Base-by-base conservation (phyloP, 2,888 invertebrate genomes). In the Agrenia bidenticulata region DNA sequence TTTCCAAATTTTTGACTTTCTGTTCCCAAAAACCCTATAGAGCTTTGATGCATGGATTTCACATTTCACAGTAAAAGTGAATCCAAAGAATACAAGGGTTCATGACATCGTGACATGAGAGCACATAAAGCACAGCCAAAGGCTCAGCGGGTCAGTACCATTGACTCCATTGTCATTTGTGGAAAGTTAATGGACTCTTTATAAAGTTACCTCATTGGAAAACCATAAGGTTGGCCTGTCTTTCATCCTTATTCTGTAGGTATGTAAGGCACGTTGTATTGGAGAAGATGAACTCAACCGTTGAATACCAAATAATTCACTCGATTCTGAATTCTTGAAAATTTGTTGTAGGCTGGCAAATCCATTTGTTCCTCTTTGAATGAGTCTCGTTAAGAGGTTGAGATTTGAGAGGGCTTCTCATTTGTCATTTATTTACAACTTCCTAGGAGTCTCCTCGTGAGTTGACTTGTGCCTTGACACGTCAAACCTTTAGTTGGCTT, bases 121-220 rank as follows among this genome's bases (percentile, higher is more conserved):
- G 49, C 32, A 64, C 61, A 65, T 68, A 63, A 65, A 64, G 57
- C 66, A 58, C 53, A 53, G n/a, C 56, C 59, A 54, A 51, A 53
- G 51, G 45, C 63, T 39, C 69, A 60, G 64, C 61, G 37, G 64
- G 64, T 39, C 53, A 51, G 53, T 23, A 15, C 63, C 59, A 70
- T 68, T 69, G 66, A 68, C 24, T 26, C 49, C 23, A 62, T 66
- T 66, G 64, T 66, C 66, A 66, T 62, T 71, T 68, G 67, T 65
- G 70, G 68, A 66, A 63, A 69, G 27, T 67, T 71, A 71, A 71
- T 71, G 66, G 54, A 66, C 66, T 65, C 55, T 65, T 21, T 63
- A 56, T 57, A 39, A 58, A 58, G 57, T 60, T 50, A 64, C 57
- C 62, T 71, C 68, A 69, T 71, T 69, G 68, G 64, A 63, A 66